Base-by-base conservation (phyloP, 2,888 invertebrate genomes). In the Timandra comae region DNA sequence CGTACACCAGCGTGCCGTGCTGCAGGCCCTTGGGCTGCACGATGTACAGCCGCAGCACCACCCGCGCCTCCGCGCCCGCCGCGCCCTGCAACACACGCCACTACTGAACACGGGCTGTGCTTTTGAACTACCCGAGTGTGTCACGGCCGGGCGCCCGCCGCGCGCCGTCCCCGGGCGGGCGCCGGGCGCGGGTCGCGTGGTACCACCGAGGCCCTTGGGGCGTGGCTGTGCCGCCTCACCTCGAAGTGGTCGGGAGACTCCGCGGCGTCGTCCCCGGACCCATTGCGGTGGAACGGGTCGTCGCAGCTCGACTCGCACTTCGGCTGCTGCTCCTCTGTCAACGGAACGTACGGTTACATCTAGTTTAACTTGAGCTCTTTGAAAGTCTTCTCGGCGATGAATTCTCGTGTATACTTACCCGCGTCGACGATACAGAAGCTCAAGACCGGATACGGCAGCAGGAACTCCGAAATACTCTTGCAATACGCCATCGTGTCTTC, bases 11-110 rank as follows among this genome's bases (percentile, higher is more conserved):
- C 49, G 90, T 88, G 49, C 93, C 92, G 63, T 96, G 94, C 76
- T 97, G 96, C 41, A 97, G 85, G 2, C 95, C 94, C 75, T 95
- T 95, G 13, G 95, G 94, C 64, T 96, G 95, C 40, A 96, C 93
- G 42, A 95, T 88, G 73, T 92, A 93, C 87, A 96, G 73, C 0
- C 73, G 70, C 50, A 82, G 57, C 29, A 58, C 56, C 44, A 73
- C 76, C 11, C 67, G 68, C n/a, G 32, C 41, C 2, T 49, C 47
- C 2, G 43, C 43, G 1, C 54, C 49, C 2, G 46, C 46, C 8
- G 27, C 49, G 21, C 54, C 63, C 43, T 61, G 54, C 30, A 52
- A 47, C 16, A 16, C 16, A 16, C 16, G 16, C 16, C 3, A 1
- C 6, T 16, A 16, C 1, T 16, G 3, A 16, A 16, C 16, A 16